Percentiles rank a stretch among this genome's conserved stretches.
phyloP scores from a whole-genome alignment of 2,797 vertebrate genomes.

The Pipistrellus pygmaeus region DNA sequence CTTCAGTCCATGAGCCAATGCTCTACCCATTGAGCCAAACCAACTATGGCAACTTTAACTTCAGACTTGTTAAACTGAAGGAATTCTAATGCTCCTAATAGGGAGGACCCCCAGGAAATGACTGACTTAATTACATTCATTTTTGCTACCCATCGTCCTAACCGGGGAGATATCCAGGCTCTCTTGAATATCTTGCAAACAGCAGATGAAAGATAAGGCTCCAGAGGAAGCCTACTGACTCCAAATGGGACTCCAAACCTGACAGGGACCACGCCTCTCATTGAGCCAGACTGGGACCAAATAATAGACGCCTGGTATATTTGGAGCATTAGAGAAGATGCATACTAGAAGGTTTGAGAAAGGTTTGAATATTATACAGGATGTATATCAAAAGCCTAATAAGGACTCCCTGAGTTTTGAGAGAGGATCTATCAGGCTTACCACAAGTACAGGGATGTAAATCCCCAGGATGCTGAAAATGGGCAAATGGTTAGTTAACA shows the following conservation, averaged over 20 bases:
- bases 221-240: background rate
- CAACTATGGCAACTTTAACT: too few relatives aligned
- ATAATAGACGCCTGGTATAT: background rate
- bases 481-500: background rate
- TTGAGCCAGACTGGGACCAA: background rate
- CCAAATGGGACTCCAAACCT: background rate
- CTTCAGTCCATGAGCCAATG: too few relatives aligned
- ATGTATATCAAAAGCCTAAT: background rate
- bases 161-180: too few relatives aligned
- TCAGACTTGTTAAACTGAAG: too few relatives aligned
- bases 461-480: background rate
- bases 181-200: too few relatives aligned
- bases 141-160: too few relatives aligned
- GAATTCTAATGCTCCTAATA: too few relatives aligned
- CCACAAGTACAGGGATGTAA: background rate
- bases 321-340: background rate
- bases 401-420: background rate
- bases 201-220: background rate
- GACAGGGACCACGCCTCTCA: background rate
- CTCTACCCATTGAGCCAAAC: too few relatives aligned
- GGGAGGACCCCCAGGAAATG: too few relatives aligned
- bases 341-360: background rate
- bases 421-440: background rate
- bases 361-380: background rate
- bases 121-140: too few relatives aligned